phyloP scores from a whole-genome alignment of 2,797 vertebrate species.

The Oryzias dopingdopingensis region DNA sequence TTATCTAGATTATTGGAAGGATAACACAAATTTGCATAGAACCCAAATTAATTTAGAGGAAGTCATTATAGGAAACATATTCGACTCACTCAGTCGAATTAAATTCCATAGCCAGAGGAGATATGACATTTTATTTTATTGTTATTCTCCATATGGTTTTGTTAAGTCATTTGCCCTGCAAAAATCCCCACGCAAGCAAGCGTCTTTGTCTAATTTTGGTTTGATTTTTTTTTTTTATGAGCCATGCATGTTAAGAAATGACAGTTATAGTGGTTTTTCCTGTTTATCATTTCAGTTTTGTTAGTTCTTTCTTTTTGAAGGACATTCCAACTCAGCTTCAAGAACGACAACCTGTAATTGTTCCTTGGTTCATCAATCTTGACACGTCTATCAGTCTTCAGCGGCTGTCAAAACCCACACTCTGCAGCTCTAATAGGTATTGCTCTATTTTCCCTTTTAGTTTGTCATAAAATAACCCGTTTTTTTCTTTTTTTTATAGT shows the following conservation, averaged over 20 bases:
- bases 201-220: conserved; percentile 12
- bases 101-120: conserved; percentile 43
- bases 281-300: conserved; percentile 12
- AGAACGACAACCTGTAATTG: conserved; percentile 66
- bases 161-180: conserved; percentile 42
- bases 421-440: conserved; percentile 63
- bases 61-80: conserved; percentile 44
- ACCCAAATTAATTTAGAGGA: conserved; percentile 46
- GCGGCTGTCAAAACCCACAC: conserved; percentile 59
- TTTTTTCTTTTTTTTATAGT: conserved; percentile 73
- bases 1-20: conserved; percentile 48
- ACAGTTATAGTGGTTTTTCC: neutral
- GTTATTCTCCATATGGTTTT: conserved; percentile 39
- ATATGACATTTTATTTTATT: conserved; percentile 46
- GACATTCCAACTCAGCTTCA: conserved; percentile 45
- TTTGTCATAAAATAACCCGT: conserved; percentile 67
- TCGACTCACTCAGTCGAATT: conserved; percentile 34
- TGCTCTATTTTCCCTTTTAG: conserved; percentile 47
- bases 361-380: conserved; percentile 63
- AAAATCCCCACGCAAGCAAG: conserved; percentile 50
- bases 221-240: conserved; percentile 7
- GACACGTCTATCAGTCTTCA: conserved; percentile 63
- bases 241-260: conserved; percentile 11
- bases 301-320: conserved; percentile 37
- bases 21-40: conserved; percentile 51